Evolutionary conservation across 2,113 vertebrate species (phyloP).

Genomic region (Zapornia atra): DNA sequence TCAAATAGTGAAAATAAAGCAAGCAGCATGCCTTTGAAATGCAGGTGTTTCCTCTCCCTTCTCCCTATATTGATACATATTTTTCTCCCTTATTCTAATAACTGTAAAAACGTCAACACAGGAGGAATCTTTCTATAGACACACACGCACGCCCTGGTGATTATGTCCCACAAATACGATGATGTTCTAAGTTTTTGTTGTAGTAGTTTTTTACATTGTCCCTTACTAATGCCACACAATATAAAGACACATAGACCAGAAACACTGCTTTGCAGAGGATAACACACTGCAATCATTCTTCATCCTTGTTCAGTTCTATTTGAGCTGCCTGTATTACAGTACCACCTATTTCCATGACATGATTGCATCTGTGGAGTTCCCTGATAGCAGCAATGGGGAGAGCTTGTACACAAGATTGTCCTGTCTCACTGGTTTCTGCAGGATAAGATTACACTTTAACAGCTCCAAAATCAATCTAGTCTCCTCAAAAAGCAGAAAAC

Average conservation of each 20-base stretch:
- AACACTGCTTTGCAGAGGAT: background rate
- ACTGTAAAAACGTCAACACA: background rate
- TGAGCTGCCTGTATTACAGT: background rate
- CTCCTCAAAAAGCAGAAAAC: background rate
- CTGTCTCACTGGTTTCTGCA: background rate
- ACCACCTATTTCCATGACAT: background rate
- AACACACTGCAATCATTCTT: background rate
- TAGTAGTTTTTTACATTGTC: background rate
- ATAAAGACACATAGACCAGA: background rate
- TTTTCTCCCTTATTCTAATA: background rate
- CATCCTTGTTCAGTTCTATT: background rate
- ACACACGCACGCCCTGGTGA: rapidly evolving
- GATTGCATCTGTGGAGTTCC: background rate
- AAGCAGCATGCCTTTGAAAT: background rate
- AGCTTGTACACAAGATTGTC: background rate
- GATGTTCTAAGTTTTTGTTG: background rate
- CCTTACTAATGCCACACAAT: background rate
- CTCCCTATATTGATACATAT: background rate
- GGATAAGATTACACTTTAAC: background rate
- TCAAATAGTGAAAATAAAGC: background rate
- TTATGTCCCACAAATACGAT: background rate
- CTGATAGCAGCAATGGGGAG: background rate
- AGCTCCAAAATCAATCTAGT: background rate
- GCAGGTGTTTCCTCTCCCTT: background rate
- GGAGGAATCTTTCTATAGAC: background rate